Percentiles rank a stretch among this genome's conserved stretches.
phyloP scores from a whole-genome alignment of 2,797 vertebrate genomes.

The Numenius phaeopus region DNA sequence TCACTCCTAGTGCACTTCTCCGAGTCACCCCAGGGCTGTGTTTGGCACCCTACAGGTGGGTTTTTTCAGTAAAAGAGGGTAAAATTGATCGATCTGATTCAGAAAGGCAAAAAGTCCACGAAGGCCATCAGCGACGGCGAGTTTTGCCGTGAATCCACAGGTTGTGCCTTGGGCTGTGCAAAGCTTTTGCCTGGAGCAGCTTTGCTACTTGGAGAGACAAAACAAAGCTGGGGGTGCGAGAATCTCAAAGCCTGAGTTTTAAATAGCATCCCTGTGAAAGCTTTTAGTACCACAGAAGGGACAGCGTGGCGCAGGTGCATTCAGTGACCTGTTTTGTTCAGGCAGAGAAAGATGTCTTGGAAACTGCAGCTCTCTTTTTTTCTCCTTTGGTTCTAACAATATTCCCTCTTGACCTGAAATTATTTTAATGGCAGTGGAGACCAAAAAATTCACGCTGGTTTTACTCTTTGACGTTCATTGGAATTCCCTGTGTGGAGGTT shows the following conservation, averaged over 20 bases:
- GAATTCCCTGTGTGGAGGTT: background rate
- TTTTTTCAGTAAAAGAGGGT: background rate
- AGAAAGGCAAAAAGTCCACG: background rate
- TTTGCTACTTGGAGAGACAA: background rate
- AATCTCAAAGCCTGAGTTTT: background rate
- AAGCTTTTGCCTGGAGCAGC: constrained; percentile 10
- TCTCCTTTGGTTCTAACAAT: background rate
- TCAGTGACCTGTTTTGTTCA: constrained; percentile 47
- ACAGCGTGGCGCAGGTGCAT: background rate
- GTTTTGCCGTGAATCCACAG: background rate
- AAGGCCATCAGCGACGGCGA: background rate
- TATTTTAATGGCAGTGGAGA: background rate
- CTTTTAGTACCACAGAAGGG: background rate
- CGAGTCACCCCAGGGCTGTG: background rate
- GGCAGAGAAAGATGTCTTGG: constrained; percentile 4
- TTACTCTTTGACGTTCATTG: background rate
- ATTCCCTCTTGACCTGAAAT: constrained; percentile 44
- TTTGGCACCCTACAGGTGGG: background rate
- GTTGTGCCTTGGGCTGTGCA: background rate
- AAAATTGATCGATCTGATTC: background rate
- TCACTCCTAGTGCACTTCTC: background rate
- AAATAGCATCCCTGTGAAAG: constrained; percentile 19
- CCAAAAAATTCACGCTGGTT: background rate
- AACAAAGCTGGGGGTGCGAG: background rate
- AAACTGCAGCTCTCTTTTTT: background rate